phyloP scores from a whole-genome alignment of 2,113 vertebrate species.

The Marmota monax region DNA sequence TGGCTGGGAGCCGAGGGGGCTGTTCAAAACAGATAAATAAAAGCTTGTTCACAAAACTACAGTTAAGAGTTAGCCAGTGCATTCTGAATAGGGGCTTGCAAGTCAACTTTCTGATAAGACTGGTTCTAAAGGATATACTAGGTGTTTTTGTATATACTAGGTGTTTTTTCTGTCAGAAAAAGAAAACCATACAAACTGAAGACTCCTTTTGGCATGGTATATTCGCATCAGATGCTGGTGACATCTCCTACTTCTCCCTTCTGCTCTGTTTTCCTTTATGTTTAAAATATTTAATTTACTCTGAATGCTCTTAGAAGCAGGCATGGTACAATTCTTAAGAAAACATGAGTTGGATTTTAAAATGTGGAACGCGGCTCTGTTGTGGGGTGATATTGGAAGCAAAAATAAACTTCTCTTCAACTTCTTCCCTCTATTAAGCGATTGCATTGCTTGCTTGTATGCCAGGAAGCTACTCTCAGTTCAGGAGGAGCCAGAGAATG shows the following conservation, averaged over 20 bases:
- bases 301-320: background rate
- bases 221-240: background rate
- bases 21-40: constrained; percentile 46
- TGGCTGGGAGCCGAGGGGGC: background rate
- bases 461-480: constrained; percentile 23
- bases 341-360: background rate
- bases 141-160: background rate
- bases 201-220: background rate
- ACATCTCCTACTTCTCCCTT: background rate
- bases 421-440: background rate
- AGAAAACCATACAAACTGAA: background rate
- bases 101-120: background rate
- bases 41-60: constrained; percentile 6
- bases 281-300: constrained; percentile 47
- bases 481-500: background rate
- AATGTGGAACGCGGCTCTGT: background rate
- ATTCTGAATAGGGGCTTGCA: background rate
- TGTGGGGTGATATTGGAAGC: background rate
- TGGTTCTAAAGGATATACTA: background rate
- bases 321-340: background rate
- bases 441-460: background rate
- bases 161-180: background rate
- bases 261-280: background rate
- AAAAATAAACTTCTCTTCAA: constrained; percentile 50
- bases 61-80: background rate